These are phyloP conservation scores for Bettongia penicillata DNA, from an alignment of 2,113 vertebrate genomes.

Conservation along the genomic window DNA sequence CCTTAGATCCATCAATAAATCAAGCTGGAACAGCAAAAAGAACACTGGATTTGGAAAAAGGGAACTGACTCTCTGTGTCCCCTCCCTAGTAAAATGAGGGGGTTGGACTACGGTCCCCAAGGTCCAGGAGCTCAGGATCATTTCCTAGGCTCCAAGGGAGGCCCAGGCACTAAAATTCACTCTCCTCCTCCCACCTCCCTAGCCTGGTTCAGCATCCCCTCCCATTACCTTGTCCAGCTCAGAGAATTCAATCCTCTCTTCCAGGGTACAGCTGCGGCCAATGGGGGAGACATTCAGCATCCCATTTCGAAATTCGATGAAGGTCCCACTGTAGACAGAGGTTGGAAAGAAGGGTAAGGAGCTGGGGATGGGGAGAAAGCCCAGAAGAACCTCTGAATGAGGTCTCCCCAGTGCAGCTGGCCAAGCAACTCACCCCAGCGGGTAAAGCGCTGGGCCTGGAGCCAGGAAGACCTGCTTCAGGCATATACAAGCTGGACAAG, in stretches of 20 bases:
- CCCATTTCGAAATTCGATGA: slow-evolving; percentile 98
- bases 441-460: not conserved
- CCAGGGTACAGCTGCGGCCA: slow-evolving; percentile 94
- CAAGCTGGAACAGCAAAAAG: not conserved
- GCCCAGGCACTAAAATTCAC: not conserved
- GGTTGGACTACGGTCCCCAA: not conserved
- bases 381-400: too few species aligned
- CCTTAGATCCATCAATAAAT: not conserved
- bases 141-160: not conserved
- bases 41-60: not conserved
- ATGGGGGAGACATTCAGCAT: slow-evolving; percentile 98
- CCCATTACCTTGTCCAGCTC: slow-evolving; percentile 94
- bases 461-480: not conserved
- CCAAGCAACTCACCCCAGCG: too few species aligned
- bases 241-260: slow-evolving; percentile 95
- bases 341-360: not conserved
- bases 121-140: too few species aligned
- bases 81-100: not conserved
- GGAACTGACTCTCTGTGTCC: not conserved
- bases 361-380: not conserved
- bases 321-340: slow-evolving; percentile 90
- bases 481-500: not conserved
- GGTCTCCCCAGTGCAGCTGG: too few species aligned
- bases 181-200: not conserved
- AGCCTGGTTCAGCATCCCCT: not conserved